phyloP scores from a whole-genome alignment of 2,113 vertebrate species.

The Tachysurus fulvidraco region DNA sequence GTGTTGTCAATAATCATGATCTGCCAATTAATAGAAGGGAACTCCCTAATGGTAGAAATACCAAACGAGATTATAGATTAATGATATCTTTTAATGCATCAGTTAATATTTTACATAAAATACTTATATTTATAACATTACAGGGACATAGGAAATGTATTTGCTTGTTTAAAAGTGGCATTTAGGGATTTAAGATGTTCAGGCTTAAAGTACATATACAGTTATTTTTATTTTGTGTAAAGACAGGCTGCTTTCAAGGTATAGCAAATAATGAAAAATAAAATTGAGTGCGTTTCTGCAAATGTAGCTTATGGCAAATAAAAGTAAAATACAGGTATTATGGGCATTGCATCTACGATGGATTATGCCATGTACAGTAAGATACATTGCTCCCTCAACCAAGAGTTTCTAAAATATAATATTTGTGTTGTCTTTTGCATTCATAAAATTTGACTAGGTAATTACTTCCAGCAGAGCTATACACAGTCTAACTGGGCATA shows the following conservation, averaged over 20 bases:
- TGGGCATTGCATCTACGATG: background rate
- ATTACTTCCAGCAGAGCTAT: too few relatives aligned
- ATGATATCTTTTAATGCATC: background rate
- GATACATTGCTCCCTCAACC: background rate
- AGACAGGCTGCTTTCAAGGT: too few relatives aligned
- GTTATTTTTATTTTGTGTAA: too few relatives aligned
- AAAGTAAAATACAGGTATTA: background rate
- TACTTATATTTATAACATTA: background rate
- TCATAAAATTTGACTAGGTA: too few relatives aligned
- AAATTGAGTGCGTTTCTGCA: too few relatives aligned
- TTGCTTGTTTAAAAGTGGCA: background rate
- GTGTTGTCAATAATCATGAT: background rate
- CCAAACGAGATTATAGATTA: too few relatives aligned
- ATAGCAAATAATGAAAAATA: too few relatives aligned
- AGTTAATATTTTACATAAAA: background rate
- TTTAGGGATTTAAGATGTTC: background rate
- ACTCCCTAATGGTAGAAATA: background rate
- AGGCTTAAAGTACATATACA: background rate
- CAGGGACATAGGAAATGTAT: background rate
- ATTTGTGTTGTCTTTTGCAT: too few relatives aligned
- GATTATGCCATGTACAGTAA: background rate
- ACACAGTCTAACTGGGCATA: too few relatives aligned
- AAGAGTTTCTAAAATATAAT: too few relatives aligned
- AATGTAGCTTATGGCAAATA: too few relatives aligned
- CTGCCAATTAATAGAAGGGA: background rate